These are phyloP conservation scores for Cosmopolites sordidus DNA, from an alignment of 2,888 invertebrate species.

Conservation along the genomic window DNA sequence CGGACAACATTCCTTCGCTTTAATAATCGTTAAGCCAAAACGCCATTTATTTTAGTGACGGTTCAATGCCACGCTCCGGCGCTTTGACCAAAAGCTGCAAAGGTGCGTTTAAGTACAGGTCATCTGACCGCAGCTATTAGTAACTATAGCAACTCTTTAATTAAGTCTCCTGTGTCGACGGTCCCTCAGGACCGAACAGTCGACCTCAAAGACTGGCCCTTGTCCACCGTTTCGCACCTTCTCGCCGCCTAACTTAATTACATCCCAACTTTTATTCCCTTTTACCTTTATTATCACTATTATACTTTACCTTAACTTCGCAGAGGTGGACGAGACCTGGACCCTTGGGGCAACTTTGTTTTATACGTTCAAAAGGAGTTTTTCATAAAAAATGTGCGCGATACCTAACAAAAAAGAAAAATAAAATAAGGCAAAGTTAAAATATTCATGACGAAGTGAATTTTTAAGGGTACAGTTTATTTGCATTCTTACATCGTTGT, in stretches of 20 bases:
- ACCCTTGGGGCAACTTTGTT: too few relatives aligned
- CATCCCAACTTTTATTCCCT: conserved; percentile 32
- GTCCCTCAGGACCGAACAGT: conserved; percentile 34
- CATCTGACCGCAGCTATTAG: conserved; percentile 37
- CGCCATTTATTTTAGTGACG: too few relatives aligned
- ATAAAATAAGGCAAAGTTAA: not conserved
- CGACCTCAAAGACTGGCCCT: conserved; percentile 39
- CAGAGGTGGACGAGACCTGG: conserved; percentile 3
- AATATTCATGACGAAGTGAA: not conserved
- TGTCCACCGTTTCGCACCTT: conserved; percentile 36
- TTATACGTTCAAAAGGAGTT: too few relatives aligned
- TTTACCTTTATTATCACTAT: conserved; percentile 41
- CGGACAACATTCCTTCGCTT: too few relatives aligned
- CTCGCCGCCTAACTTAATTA: conserved; percentile 35
- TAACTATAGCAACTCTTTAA: conserved; percentile 44
- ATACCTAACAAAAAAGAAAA: too few relatives aligned
- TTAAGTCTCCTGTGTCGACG: conserved; percentile 37
- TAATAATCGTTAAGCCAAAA: too few relatives aligned
- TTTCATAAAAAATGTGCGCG: too few relatives aligned
- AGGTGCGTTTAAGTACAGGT: conserved; percentile 18
- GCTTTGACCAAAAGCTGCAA: conserved; percentile 17
- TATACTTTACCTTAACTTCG: conserved; percentile 36
- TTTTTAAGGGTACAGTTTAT: not conserved
- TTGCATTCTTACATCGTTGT: not conserved
- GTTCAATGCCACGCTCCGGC: not conserved